Conservation (phyloP, 2,888 invertebrate genomes). For the Choristoneura rosaceana region DNA sequence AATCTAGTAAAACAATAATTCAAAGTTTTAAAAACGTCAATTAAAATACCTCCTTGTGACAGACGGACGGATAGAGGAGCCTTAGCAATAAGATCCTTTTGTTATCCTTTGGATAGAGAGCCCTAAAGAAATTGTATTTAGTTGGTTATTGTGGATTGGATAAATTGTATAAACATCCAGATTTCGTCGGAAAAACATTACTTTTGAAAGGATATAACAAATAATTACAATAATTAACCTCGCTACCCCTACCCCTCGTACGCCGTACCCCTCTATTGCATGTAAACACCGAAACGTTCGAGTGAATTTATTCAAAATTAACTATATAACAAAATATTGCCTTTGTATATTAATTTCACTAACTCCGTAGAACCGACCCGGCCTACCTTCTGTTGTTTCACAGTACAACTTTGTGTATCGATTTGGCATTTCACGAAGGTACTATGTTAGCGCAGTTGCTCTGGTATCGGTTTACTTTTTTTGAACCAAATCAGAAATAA, state of each 20-base stretch:
- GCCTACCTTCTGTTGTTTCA: conserved; percentile 21
- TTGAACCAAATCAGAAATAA: not conserved
- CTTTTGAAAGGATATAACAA: conserved; percentile 4
- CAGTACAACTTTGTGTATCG: conserved; percentile 30
- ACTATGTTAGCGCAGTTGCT: conserved; percentile 9
- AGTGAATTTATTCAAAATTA: conserved; percentile 23
- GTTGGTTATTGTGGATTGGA: not conserved
- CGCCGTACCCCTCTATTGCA: conserved; percentile 17
- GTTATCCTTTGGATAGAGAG: too few relatives aligned
- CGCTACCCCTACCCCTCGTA: conserved; percentile 1
- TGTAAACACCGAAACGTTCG: conserved; percentile 22
- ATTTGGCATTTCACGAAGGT: conserved; percentile 46
- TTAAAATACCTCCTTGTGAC: too few relatives aligned
- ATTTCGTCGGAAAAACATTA: conserved; percentile 10
- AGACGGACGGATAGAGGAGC: too few relatives aligned
- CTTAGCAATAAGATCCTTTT: not conserved
- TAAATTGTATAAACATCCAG: not conserved
- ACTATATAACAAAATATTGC: conserved; percentile 25
- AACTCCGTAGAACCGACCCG: conserved; percentile 15
- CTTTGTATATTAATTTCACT: conserved; percentile 25
- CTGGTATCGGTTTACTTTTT: not conserved
- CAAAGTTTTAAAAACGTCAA: too few relatives aligned
- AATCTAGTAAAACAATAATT: too few relatives aligned
- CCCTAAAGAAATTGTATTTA: not conserved
- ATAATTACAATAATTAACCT: conserved; percentile 13